Conservation (phyloP, 2,888 invertebrate species). For the Eristalis pertinax region DNA sequence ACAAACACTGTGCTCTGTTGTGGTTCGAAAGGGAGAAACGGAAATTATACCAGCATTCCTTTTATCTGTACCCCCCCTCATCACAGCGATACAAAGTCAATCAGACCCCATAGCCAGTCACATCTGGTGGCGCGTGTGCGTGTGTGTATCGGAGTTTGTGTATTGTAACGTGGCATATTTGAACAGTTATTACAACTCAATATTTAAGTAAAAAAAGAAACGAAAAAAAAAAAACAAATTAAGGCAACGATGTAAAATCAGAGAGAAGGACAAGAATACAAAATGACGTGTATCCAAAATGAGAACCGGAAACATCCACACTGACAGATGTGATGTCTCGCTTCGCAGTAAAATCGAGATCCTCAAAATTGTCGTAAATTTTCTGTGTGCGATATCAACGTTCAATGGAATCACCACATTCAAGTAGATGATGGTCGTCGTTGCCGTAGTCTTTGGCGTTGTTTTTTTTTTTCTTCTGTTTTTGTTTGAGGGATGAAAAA, state of each 20-base stretch:
- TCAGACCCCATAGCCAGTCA: conserved; percentile 15
- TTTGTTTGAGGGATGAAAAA: neutral
- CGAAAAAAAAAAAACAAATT: conserved; percentile 32
- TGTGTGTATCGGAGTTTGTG: conserved; percentile 19
- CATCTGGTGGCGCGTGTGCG: neutral
- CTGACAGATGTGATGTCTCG: neutral
- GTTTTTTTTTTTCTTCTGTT: neutral
- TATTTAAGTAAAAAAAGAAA: conserved; percentile 46
- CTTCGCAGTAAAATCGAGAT: conserved; percentile 1
- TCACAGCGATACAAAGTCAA: conserved; percentile 43
- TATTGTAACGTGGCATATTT: conserved; percentile 19
- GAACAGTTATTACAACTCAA: conserved; percentile 37
- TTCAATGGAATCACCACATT: conserved; percentile 12
- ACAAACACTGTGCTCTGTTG: neutral
- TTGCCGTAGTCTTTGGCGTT: too few species aligned
- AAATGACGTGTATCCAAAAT: conserved; percentile 46
- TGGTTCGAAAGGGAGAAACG: conserved; percentile 29
- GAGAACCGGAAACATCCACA: conserved; percentile 48
- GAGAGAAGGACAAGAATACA: conserved; percentile 8
- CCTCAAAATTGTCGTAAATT: conserved; percentile 53
- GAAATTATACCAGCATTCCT: conserved; percentile 55
- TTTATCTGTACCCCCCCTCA: conserved; percentile 62
- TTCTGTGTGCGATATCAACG: conserved; percentile 30
- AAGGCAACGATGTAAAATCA: conserved; percentile 54
- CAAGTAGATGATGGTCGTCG: neutral